Conservation (phyloP, 2,113 vertebrate species). For the Pyrgilauda ruficollis region DNA sequence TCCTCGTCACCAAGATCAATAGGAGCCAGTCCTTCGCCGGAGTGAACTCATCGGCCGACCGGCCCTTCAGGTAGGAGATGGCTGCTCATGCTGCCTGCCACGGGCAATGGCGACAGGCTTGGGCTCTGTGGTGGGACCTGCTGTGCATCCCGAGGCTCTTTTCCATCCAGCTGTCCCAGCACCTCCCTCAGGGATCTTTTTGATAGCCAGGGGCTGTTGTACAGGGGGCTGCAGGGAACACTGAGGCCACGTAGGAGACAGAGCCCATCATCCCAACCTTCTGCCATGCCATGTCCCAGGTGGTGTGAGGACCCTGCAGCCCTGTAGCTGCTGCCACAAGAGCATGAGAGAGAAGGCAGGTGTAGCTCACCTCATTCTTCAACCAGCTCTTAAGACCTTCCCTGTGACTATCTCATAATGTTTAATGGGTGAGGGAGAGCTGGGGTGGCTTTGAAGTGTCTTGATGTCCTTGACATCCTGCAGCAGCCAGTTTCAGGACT, state of each 20-base stretch:
- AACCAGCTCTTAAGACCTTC: neutral
- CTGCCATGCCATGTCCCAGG: fast-evolving
- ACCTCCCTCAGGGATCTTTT: neutral
- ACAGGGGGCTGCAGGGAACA: neutral
- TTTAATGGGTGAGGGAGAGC: neutral
- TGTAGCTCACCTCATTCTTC: neutral
- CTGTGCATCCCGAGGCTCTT: neutral
- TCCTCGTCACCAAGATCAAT: constrained; percentile 84
- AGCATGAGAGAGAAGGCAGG: neutral
- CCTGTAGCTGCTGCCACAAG: neutral
- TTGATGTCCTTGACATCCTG: neutral
- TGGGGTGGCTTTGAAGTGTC: neutral
- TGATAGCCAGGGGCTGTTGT: neutral
- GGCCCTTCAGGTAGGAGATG: constrained; percentile 80
- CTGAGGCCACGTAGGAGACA: neutral
- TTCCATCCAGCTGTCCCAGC: neutral
- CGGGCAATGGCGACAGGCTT: fast-evolving
- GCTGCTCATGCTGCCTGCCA: neutral
- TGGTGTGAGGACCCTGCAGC: neutral
- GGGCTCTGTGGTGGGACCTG: neutral
- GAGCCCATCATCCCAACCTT: neutral
- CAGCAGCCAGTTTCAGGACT: fast-evolving
- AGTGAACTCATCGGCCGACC: constrained; percentile 86
- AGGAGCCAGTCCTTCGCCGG: constrained; percentile 97
- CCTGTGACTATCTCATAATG: neutral